These are phyloP conservation scores for Cydia amplana DNA, from an alignment of 1,140 invertebrate species.

Conservation along the genomic window DNA sequence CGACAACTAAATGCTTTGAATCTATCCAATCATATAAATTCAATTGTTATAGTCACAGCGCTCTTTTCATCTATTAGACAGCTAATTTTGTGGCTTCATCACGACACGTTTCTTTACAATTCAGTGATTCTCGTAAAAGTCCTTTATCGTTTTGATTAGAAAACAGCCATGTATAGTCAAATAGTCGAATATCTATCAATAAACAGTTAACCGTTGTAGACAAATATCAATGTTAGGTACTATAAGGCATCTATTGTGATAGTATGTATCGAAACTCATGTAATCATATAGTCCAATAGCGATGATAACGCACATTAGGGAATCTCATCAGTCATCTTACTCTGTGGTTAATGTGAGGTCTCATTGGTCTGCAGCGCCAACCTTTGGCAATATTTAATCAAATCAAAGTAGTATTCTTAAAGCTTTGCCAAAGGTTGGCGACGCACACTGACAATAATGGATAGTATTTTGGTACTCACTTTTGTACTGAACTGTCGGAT, in stretches of 20 bases:
- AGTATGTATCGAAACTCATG: slow-evolving; percentile 42
- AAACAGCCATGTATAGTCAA: slow-evolving; percentile 14
- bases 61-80: slow-evolving; percentile 30
- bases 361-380: slow-evolving; percentile 33
- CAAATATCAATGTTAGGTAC: slow-evolving; percentile 42
- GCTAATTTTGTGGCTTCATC: slow-evolving; percentile 39
- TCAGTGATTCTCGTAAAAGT: not conserved
- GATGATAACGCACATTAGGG: slow-evolving; percentile 25
- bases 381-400: slow-evolving; percentile 33
- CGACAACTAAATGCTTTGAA: slow-evolving; percentile 15
- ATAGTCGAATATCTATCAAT: slow-evolving; percentile 5
- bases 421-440: slow-evolving; percentile 36
- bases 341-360: slow-evolving; percentile 20
- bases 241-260: slow-evolving; percentile 47
- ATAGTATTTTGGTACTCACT: slow-evolving; percentile 75
- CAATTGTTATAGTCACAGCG: slow-evolving; percentile 29
- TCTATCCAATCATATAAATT: slow-evolving; percentile 13
- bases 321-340: slow-evolving; percentile 20
- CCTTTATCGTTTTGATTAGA: not conserved
- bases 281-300: slow-evolving; percentile 38
- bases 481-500: slow-evolving; percentile 69
- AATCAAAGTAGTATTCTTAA: slow-evolving; percentile 30
- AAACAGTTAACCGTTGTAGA: slow-evolving; percentile 36
- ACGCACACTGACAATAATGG: slow-evolving; percentile 47
- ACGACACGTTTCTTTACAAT: slow-evolving; percentile 19